Conservation (phyloP, 2,113 vertebrate species). For the Burhinus oedicnemus region DNA sequence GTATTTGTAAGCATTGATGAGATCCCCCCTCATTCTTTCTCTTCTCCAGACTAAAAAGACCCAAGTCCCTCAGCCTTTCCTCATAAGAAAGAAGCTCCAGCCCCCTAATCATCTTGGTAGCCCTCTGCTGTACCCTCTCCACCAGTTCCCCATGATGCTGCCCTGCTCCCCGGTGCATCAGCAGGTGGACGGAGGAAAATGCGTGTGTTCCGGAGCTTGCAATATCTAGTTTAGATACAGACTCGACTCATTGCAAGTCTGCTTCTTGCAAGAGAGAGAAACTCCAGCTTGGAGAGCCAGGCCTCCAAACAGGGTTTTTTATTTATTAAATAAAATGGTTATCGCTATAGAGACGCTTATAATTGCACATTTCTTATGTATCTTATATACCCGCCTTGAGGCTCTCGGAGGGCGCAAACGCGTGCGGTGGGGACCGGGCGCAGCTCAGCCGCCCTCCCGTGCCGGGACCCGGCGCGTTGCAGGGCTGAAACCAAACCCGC, state of each 20-base stretch:
- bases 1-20: too few species aligned
- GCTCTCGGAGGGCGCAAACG: neutral
- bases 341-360: neutral
- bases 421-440: rapidly evolving
- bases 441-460: neutral
- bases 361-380: neutral
- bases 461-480: rapidly evolving
- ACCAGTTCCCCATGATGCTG: rapidly evolving
- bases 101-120: too few species aligned
- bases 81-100: too few species aligned
- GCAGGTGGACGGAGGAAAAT: neutral
- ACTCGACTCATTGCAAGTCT: neutral
- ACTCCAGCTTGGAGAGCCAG: neutral
- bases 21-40: too few species aligned
- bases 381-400: rapidly evolving
- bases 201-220: rapidly evolving
- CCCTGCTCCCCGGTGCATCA: neutral
- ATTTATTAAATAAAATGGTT: neutral
- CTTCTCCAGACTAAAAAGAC: too few species aligned
- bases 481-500: neutral
- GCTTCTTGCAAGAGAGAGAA: neutral
- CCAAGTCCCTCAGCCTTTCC: too few species aligned
- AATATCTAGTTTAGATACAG: neutral
- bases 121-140: too few species aligned
- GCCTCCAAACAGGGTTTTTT: neutral